Evolutionary conservation across 1,140 invertebrate genomes (phyloP).

Genomic region (Kradibia gibbosae): DNA sequence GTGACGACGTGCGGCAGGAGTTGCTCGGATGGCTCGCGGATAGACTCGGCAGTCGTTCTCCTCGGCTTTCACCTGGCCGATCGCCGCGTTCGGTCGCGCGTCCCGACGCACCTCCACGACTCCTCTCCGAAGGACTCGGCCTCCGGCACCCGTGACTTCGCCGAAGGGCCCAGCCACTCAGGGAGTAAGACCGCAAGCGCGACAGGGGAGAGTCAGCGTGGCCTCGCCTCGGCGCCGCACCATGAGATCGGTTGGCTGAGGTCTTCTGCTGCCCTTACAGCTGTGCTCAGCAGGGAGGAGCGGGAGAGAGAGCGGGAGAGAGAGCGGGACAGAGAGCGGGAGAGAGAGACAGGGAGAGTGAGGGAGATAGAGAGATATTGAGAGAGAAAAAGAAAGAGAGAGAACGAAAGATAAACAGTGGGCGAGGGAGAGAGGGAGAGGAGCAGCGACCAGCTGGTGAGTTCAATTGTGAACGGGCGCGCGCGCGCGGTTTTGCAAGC

Average conservation of each 20-base stretch:
- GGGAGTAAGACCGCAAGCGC: neutral
- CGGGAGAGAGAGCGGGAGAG: neutral
- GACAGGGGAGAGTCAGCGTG: neutral
- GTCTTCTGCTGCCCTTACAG: neutral
- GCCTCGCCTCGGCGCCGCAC: neutral
- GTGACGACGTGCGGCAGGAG: constrained; percentile 15
- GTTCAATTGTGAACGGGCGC: neutral
- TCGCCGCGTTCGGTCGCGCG: constrained; percentile 46
- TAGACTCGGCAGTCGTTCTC: constrained; percentile 54
- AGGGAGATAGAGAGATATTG: neutral
- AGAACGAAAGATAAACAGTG: neutral
- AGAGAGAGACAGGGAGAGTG: neutral
- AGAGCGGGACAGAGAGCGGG: neutral
- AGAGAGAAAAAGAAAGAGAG: neutral
- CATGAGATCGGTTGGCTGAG: constrained; percentile 34
- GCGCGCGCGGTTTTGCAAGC: neutral
- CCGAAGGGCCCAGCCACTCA: neutral
- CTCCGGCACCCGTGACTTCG: neutral
- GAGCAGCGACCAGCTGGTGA: constrained; percentile 45
- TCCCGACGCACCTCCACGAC: constrained; percentile 6
- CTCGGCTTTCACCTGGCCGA: constrained; percentile 62
- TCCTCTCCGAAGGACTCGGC: constrained; percentile 4
- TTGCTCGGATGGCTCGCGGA: neutral
- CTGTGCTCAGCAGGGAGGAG: too few species aligned
- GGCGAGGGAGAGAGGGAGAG: neutral